These are phyloP conservation scores for Leptosomus discolor DNA, from an alignment of 2,113 vertebrate species.

Conservation along the genomic window DNA sequence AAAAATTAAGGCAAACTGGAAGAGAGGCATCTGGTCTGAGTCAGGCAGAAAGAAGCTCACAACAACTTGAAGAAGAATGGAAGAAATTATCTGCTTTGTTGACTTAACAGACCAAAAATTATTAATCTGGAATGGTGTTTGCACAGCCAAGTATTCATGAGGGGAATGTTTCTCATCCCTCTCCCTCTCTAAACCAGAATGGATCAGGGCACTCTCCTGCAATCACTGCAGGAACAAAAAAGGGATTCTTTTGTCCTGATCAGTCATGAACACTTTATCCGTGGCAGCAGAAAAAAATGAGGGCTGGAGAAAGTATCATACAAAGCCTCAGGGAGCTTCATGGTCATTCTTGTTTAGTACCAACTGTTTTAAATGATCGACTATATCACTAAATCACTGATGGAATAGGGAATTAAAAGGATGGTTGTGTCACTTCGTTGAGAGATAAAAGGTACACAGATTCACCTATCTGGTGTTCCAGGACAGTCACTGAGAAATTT, in stretches of 20 bases:
- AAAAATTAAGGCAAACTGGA: not conserved
- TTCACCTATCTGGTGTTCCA: not conserved
- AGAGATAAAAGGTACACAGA: not conserved
- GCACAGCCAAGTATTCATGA: not conserved
- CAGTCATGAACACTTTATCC: not conserved
- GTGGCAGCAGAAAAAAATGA: not conserved
- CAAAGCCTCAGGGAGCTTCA: not conserved
- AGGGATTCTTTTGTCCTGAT: not conserved
- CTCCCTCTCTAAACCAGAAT: not conserved
- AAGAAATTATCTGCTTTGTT: not conserved
- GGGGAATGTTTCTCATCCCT: not conserved
- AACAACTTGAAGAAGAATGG: not conserved
- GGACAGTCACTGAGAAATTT: not conserved
- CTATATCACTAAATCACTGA: not conserved
- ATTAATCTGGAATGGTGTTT: not conserved
- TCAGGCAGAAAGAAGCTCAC: not conserved
- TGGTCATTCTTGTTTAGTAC: not conserved
- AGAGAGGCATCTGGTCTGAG: not conserved
- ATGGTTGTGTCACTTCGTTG: not conserved
- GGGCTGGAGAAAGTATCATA: not conserved
- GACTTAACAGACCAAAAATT: not conserved
- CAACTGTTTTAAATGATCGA: not conserved
- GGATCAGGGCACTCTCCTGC: not conserved
- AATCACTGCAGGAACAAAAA: not conserved
- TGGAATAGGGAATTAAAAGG: not conserved